Evolutionary conservation across 1,140 invertebrate species (phyloP).

Genomic region (Antheraea mylitta): DNA sequence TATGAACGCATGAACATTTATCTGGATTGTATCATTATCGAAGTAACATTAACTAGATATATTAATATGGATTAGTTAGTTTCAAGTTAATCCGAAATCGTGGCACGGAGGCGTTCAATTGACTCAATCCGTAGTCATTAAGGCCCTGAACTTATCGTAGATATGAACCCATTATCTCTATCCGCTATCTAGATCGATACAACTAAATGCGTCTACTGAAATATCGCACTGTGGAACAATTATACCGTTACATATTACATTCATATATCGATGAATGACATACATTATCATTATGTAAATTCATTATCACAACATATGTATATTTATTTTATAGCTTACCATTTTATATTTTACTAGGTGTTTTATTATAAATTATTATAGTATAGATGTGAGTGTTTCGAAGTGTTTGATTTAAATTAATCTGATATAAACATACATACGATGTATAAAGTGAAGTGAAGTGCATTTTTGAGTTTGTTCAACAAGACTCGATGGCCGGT

Average conservation of each 20-base stretch:
- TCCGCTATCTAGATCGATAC: slow-evolving; percentile 58
- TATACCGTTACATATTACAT: not conserved
- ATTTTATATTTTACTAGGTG: slow-evolving; percentile 2
- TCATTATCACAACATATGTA: too few relatives aligned
- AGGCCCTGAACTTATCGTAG: slow-evolving; percentile 43
- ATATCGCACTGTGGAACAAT: not conserved
- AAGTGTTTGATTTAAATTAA: slow-evolving; percentile 3
- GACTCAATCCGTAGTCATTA: slow-evolving; percentile 42
- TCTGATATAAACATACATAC: not conserved
- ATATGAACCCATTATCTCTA: slow-evolving; percentile 47
- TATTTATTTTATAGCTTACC: too few relatives aligned
- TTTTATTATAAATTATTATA: slow-evolving; percentile 8
- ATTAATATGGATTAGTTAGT: slow-evolving; percentile 6
- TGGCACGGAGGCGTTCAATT: slow-evolving; percentile 22
- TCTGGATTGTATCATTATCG: slow-evolving; percentile 1
- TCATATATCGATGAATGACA: too few relatives aligned
- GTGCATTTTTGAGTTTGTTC: slow-evolving; percentile 25
- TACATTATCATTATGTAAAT: too few relatives aligned
- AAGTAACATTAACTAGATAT: not conserved
- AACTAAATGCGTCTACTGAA: slow-evolving; percentile 24
- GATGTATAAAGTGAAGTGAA: slow-evolving; percentile 31
- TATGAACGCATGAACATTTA: not conserved
- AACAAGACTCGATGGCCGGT: slow-evolving; percentile 36
- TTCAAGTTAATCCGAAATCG: slow-evolving; percentile 24
- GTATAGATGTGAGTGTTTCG: not conserved